phyloP scores from a whole-genome alignment of 2,797 vertebrate genomes.

The Pseudochromis fuscus region DNA sequence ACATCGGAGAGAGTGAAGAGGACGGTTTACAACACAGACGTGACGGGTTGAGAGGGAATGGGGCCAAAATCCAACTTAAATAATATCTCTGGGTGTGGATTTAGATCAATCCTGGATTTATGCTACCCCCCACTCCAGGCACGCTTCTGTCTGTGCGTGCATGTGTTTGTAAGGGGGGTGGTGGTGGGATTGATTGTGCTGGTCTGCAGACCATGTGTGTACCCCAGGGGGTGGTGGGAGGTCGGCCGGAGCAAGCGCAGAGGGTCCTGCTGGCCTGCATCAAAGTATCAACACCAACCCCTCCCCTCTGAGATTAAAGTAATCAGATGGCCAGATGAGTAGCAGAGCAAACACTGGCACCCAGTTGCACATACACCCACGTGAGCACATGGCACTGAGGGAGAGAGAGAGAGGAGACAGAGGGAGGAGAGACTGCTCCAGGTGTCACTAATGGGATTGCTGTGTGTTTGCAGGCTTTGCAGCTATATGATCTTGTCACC shows the following conservation, averaged over 20 bases:
- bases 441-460: constrained; percentile 81
- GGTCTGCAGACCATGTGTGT: constrained; percentile 80
- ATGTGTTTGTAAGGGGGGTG: constrained; percentile 45
- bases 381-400: constrained; percentile 62
- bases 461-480: constrained; percentile 66
- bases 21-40: constrained; percentile 55
- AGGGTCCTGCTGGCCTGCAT: constrained; percentile 73
- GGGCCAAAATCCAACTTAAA: constrained; percentile 82
- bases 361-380: constrained; percentile 68
- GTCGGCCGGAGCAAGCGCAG: constrained; percentile 59
- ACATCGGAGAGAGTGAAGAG: constrained; percentile 67
- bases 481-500: constrained; percentile 59
- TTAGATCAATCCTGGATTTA: constrained; percentile 87
- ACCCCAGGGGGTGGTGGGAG: constrained; percentile 80
- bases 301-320: constrained; percentile 80
- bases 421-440: constrained; percentile 60
- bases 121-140: constrained; percentile 70
- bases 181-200: constrained; percentile 71
- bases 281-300: constrained; percentile 59
- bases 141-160: constrained; percentile 66
- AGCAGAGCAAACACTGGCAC: constrained; percentile 76
- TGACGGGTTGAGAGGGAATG: constrained; percentile 60
- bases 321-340: constrained; percentile 82
- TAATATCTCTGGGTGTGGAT: constrained; percentile 83
- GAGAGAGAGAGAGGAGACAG: constrained; percentile 30